Evolutionary conservation across 2,888 invertebrate species (phyloP).

Genomic region (Erynnis tages): DNA sequence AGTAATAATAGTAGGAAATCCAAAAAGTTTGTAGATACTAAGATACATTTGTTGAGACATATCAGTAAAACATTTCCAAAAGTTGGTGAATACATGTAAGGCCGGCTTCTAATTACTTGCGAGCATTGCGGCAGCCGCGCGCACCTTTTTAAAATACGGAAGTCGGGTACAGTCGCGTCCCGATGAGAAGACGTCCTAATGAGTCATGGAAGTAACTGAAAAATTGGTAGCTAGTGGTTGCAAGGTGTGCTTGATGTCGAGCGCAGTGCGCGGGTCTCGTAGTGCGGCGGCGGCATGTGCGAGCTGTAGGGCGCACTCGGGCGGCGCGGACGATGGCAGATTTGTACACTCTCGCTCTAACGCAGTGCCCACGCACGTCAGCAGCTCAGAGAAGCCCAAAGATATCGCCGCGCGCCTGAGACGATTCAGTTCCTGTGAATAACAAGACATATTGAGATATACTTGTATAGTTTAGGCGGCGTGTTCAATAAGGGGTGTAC

Average conservation of each 20-base stretch:
- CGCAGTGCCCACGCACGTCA: slow-evolving; percentile 92
- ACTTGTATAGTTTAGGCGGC: too few species aligned
- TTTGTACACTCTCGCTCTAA: slow-evolving; percentile 94
- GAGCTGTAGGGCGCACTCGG: slow-evolving; percentile 94
- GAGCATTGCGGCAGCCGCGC: too few species aligned
- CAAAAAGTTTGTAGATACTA: too few species aligned
- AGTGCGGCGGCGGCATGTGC: slow-evolving; percentile 93
- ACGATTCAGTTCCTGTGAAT: slow-evolving; percentile 96
- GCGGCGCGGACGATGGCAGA: slow-evolving; percentile 88
- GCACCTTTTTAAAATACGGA: too few species aligned
- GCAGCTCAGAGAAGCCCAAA: slow-evolving; percentile 93
- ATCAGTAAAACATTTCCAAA: too few species aligned
- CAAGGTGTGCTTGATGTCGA: slow-evolving; percentile 68
- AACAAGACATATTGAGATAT: too few species aligned
- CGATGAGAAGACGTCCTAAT: slow-evolving; percentile 34
- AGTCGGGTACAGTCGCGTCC: too few species aligned
- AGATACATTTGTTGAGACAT: too few species aligned
- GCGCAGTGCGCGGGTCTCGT: slow-evolving; percentile 84
- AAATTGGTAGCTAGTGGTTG: slow-evolving; percentile 60
- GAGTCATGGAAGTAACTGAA: slow-evolving; percentile 50
- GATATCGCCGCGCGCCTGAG: slow-evolving; percentile 94
- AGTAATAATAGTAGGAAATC: too few species aligned
- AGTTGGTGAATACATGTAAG: too few species aligned
- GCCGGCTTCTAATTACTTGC: too few species aligned
- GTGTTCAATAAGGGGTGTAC: too few species aligned